Evolutionary conservation across 2,888 invertebrate species (phyloP).

Genomic region (Hyalella azteca): DNA sequence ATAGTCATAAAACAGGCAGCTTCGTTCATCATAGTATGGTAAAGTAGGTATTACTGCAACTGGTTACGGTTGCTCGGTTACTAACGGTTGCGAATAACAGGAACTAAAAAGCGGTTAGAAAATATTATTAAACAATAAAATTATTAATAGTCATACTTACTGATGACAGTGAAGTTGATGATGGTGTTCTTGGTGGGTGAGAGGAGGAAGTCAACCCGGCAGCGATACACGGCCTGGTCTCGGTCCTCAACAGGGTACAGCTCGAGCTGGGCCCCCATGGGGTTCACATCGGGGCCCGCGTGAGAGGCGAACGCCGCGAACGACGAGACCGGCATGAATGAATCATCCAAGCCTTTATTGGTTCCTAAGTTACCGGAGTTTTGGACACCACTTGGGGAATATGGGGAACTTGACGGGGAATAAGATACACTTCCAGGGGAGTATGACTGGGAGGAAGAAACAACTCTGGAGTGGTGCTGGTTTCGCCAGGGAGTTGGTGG

Average conservation of each 20-base stretch:
- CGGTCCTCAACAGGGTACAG: constrained; percentile 53
- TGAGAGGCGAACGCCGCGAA: not conserved
- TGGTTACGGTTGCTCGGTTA: too few relatives aligned
- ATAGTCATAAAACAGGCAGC: too few relatives aligned
- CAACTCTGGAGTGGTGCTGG: constrained; percentile 31
- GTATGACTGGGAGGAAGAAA: not conserved
- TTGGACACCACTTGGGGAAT: not conserved
- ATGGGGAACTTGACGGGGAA: not conserved
- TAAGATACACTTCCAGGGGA: not conserved
- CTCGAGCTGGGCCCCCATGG: constrained; percentile 51
- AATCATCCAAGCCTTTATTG: not conserved
- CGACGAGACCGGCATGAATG: constrained; percentile 9
- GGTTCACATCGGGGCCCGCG: constrained; percentile 1
- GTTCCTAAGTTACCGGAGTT: not conserved
- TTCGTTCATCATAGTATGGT: too few relatives aligned
- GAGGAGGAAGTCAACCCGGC: constrained; percentile 54
- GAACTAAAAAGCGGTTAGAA: too few relatives aligned
- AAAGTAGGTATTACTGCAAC: too few relatives aligned
- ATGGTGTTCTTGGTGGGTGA: constrained; percentile 58
- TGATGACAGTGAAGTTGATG: constrained; percentile 56
- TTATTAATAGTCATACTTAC: too few relatives aligned
- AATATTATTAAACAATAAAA: too few relatives aligned
- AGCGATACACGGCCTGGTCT: constrained; percentile 56
- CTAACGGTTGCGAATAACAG: too few relatives aligned
- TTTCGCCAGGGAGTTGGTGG: constrained; percentile 43